phyloP scores from a whole-genome alignment of 2,888 invertebrate genomes.

The Branchellion lobata region DNA sequence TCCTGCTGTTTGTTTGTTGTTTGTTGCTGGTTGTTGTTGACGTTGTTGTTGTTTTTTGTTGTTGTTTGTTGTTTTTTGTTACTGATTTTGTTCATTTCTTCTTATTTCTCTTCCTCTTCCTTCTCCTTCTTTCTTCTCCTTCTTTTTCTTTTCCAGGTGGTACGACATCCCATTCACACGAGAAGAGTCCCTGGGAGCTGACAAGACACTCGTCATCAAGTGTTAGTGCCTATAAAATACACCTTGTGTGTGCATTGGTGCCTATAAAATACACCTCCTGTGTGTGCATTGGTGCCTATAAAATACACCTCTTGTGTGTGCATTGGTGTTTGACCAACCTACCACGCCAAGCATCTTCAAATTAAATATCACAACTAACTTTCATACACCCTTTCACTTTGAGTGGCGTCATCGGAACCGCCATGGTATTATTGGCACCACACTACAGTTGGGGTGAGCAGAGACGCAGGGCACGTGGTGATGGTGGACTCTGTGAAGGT shows the following conservation, averaged over 20 bases:
- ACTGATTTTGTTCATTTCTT: too few relatives aligned
- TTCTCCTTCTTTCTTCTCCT: too few relatives aligned
- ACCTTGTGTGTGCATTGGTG: not conserved
- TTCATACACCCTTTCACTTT: not conserved
- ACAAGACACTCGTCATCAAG: constrained; percentile 78
- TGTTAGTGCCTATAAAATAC: constrained; percentile 55
- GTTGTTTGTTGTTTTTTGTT: too few relatives aligned
- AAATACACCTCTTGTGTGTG: not conserved
- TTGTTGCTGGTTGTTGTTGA: too few relatives aligned
- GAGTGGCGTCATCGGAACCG: too few relatives aligned
- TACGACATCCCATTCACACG: constrained; percentile 90
- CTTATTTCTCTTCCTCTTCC: too few relatives aligned
- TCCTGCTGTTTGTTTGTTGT: too few relatives aligned
- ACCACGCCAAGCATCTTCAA: too few relatives aligned
- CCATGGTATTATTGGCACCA: too few relatives aligned
- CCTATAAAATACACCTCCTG: not conserved
- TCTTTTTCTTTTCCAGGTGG: too few relatives aligned
- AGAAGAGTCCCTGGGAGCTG: constrained; percentile 87
- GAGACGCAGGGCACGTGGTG: constrained; percentile 74
- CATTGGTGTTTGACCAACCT: not conserved
- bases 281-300: not conserved
- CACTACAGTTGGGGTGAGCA: constrained; percentile 62
- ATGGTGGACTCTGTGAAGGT: constrained; percentile 92
- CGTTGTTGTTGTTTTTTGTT: too few relatives aligned
- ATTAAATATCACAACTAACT: too few relatives aligned